phyloP scores from a whole-genome alignment of 2,888 invertebrate genomes.

The Hoplodrina ambigua region DNA sequence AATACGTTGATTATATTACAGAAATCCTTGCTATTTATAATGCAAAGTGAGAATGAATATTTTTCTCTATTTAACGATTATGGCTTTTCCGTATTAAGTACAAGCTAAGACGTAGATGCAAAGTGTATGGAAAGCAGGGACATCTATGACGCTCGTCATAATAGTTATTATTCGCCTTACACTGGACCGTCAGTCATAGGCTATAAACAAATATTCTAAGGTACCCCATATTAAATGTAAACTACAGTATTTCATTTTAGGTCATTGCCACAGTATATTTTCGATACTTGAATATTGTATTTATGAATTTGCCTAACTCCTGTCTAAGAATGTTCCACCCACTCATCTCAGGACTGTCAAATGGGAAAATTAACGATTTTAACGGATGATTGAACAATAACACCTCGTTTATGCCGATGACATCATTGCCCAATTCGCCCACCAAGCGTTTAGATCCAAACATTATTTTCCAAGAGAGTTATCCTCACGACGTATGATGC shows the following conservation, averaged over 20 bases:
- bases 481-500: conserved; percentile 22
- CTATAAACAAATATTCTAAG: neutral
- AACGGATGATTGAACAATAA: conserved; percentile 32
- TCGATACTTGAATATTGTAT: conserved; percentile 13
- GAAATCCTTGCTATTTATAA: conserved; percentile 53
- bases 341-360: conserved; percentile 18
- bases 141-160: neutral
- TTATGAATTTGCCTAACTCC: conserved; percentile 21
- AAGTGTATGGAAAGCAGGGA: conserved; percentile 16
- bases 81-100: conserved; percentile 33
- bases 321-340: conserved; percentile 19
- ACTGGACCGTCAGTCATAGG: neutral
- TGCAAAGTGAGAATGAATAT: conserved; percentile 17
- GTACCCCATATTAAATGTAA: conserved; percentile 8
- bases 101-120: conserved; percentile 20
- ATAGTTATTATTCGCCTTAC: neutral
- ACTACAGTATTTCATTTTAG: conserved; percentile 16
- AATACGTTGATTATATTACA: conserved; percentile 56
- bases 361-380: conserved; percentile 30
- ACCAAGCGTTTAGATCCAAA: conserved; percentile 21
- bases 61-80: conserved; percentile 35
- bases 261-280: conserved; percentile 9
- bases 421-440: conserved; percentile 27
- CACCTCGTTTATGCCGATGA: conserved; percentile 28
- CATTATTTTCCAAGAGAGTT: conserved; percentile 31